These are phyloP conservation scores for Syngnathus acus DNA, from an alignment of 2,797 vertebrate genomes.

Conservation along the genomic window DNA sequence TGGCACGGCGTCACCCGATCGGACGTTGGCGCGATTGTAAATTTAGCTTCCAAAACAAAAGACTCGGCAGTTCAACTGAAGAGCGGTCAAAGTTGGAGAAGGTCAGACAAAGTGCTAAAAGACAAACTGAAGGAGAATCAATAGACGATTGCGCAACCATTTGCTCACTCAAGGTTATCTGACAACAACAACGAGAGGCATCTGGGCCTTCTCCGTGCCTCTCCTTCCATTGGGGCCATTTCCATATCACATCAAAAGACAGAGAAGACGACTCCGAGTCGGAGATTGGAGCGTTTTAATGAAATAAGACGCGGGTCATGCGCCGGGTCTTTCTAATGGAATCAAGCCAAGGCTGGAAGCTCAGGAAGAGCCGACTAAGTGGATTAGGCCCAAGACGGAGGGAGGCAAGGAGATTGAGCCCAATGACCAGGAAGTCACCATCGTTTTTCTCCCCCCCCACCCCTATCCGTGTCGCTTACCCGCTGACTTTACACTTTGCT, in stretches of 20 bases:
- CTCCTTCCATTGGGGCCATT: conserved; percentile 42
- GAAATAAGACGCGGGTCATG: conserved; percentile 67
- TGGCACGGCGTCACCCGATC: conserved; percentile 39
- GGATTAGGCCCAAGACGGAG: conserved; percentile 61
- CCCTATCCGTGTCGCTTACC: conserved; percentile 39
- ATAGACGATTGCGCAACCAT: conserved; percentile 20
- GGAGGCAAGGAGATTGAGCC: conserved; percentile 53
- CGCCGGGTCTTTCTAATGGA: conserved; percentile 66
- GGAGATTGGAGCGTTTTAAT: conserved; percentile 65
- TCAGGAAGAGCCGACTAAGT: conserved; percentile 67
- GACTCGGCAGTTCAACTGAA: conserved; percentile 29
- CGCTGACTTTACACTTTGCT: conserved; percentile 44
- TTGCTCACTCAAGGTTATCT: conserved; percentile 8
- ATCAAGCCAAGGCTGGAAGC: conserved; percentile 62
- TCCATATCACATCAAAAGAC: conserved; percentile 58
- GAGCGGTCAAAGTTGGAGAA: conserved; percentile 39
- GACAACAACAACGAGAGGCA: conserved; percentile 32
- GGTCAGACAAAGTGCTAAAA: conserved; percentile 31
- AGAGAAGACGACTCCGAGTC: conserved; percentile 54
- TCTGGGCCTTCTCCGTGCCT: conserved; percentile 30
- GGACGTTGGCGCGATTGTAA: conserved; percentile 53
- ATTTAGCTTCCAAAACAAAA: conserved; percentile 51
- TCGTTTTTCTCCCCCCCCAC: conserved; percentile 34
- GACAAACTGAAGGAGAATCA: conserved; percentile 30
- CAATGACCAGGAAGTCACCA: conserved; percentile 48